These are phyloP conservation scores for Pyrochroa serraticornis DNA, from an alignment of 2,888 invertebrate genomes.

Conservation along the genomic window DNA sequence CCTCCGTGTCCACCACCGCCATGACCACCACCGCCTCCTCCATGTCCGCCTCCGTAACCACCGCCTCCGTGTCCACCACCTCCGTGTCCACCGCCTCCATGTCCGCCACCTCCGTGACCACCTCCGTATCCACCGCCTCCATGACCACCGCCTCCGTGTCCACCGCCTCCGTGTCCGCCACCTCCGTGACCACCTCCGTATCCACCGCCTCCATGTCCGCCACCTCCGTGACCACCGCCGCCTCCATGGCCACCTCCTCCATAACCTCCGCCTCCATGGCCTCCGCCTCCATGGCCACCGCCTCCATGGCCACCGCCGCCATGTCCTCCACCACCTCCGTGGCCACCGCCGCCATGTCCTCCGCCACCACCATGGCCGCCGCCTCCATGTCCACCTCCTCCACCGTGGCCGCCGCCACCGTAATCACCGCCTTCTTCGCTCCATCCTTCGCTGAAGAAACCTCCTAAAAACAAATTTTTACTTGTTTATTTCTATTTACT, in stretches of 20 bases:
- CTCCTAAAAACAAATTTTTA: not conserved
- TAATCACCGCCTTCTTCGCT: not conserved
- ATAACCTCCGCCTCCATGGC: not conserved
- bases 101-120: not conserved
- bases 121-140: not conserved
- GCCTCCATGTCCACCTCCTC: no score
- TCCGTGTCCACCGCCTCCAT: conserved; percentile 1
- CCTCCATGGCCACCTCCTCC: conserved; percentile 10
- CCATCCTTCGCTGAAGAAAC: not conserved
- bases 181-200: conserved; percentile 8
- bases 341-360: not conserved
- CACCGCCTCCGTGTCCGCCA: not conserved
- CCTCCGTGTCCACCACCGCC: no score
- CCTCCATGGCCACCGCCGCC: conserved; percentile 6
- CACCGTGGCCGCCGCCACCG: not conserved
- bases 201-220: conserved; percentile 9
- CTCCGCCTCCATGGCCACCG: conserved; percentile 2
- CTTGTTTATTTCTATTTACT: no score
- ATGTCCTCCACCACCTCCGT: not conserved
- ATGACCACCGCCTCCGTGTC: not conserved
- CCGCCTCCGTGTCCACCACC: not conserved
- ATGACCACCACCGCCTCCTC: not conserved
- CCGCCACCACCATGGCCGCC: not conserved
- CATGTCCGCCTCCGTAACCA: not conserved
- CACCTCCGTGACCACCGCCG: conserved; percentile 11